These are phyloP conservation scores for Biston betularia DNA, from an alignment of 2,888 invertebrate genomes.

Conservation along the genomic window DNA sequence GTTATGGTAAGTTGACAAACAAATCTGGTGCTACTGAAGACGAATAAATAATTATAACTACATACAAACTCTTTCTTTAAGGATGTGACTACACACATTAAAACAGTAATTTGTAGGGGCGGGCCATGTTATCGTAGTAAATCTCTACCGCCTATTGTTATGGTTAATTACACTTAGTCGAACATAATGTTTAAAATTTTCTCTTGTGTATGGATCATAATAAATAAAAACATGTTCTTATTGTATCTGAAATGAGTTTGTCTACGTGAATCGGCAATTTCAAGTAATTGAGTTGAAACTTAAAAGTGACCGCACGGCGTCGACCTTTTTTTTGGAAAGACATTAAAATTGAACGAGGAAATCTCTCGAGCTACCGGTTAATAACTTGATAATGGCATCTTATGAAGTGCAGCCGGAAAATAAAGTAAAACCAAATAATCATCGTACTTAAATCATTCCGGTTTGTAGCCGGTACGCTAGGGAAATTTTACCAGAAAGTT, in stretches of 20 bases:
- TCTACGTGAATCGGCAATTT: conserved; percentile 25
- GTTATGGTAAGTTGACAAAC: no score
- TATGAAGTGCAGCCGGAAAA: conserved; percentile 21
- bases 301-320: conserved; percentile 23
- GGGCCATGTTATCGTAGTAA: no score
- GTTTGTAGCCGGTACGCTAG: conserved; percentile 12
- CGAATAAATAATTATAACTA: no score
- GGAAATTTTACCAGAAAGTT: conserved; percentile 12
- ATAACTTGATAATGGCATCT: conserved; percentile 36
- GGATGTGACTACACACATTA: no score
- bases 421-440: conserved; percentile 19
- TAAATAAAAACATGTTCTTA: background rate
- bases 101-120: no score
- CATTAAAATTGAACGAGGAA: conserved; percentile 28
- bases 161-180: conserved; percentile 3
- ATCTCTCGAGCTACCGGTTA: conserved; percentile 31
- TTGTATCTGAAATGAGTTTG: conserved; percentile 1
- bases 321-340: conserved; percentile 31
- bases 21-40: no score
- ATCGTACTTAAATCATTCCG: conserved; percentile 26
- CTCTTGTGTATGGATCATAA: background rate
- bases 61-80: no score
- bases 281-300: conserved; percentile 30
- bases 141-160: no score
- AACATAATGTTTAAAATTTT: background rate